Evolutionary conservation across 2,113 vertebrate species (phyloP).

Genomic region (Phyllostomus discolor): DNA sequence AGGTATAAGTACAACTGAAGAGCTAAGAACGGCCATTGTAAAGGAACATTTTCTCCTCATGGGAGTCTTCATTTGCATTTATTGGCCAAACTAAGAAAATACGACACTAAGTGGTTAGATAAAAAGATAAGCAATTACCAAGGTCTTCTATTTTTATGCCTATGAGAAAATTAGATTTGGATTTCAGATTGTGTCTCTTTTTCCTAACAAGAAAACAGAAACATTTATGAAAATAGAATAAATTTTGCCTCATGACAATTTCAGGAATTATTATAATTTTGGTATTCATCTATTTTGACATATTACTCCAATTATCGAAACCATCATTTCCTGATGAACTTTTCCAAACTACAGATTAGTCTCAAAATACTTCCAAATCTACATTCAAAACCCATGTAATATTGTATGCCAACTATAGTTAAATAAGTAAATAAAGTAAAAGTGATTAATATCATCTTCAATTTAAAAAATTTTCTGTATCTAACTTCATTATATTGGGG

Average conservation of each 20-base stretch:
- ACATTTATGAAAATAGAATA: constrained; percentile 28
- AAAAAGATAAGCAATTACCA: constrained; percentile 31
- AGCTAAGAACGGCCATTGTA: neutral
- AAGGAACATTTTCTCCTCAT: neutral
- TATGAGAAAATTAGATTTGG: neutral
- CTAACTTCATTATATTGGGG: neutral
- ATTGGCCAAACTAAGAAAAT: constrained; percentile 8
- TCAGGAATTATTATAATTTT: constrained; percentile 52
- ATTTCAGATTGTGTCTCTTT: constrained; percentile 1
- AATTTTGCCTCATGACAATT: constrained; percentile 39
- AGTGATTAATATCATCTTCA: neutral
- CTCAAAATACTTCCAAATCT: neutral
- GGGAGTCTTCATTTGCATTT: neutral
- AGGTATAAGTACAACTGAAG: neutral
- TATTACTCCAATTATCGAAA: constrained; percentile 37
- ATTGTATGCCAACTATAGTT: neutral
- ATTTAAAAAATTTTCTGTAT: neutral
- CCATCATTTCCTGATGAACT: constrained; percentile 45
- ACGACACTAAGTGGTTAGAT: constrained; percentile 5
- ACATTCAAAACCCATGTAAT: neutral
- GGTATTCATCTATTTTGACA: constrained; percentile 49
- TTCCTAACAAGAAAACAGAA: constrained; percentile 37
- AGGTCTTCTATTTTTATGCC: constrained; percentile 8
- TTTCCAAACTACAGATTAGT: neutral
- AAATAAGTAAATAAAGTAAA: neutral